Evolutionary conservation across 2,113 vertebrate genomes (phyloP).

Genomic region (Eidolon helvum): DNA sequence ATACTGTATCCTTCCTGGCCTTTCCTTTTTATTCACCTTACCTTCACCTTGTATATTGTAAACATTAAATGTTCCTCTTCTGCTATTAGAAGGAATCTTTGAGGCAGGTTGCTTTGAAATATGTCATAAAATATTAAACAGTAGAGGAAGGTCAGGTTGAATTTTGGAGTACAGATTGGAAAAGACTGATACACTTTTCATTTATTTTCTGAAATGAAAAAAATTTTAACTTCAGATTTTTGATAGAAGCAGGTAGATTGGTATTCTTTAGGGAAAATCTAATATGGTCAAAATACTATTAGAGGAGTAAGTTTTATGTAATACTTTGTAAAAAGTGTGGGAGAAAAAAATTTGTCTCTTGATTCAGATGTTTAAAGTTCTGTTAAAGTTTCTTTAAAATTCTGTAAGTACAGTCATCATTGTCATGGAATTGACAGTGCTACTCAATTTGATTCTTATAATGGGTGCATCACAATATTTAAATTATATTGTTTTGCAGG

Average conservation of each 20-base stretch:
- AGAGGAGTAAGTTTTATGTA: background rate
- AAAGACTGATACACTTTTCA: background rate
- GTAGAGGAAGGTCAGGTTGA: conserved; percentile 21
- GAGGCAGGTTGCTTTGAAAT: background rate
- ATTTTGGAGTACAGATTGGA: background rate
- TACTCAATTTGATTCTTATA: background rate
- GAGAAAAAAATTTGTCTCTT: conserved; percentile 29
- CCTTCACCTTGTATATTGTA: background rate
- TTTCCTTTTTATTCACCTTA: background rate
- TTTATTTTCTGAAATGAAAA: conserved; percentile 66
- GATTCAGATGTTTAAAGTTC: conserved; percentile 14
- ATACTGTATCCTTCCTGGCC: background rate
- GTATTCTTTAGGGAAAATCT: conserved; percentile 36
- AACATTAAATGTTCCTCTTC: background rate
- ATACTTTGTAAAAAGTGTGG: background rate
- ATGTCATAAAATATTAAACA: conserved; percentile 60
- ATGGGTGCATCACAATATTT: background rate
- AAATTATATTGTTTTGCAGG: background rate
- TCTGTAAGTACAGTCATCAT: background rate
- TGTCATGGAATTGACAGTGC: background rate
- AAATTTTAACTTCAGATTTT: conserved; percentile 63
- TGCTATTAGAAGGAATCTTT: background rate
- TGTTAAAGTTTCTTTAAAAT: conserved; percentile 30
- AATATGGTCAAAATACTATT: conserved; percentile 61
- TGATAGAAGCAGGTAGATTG: conserved; percentile 40